Base-by-base conservation (phyloP, 2,113 vertebrate genomes). In the Leptobrachium ailaonicum region DNA sequence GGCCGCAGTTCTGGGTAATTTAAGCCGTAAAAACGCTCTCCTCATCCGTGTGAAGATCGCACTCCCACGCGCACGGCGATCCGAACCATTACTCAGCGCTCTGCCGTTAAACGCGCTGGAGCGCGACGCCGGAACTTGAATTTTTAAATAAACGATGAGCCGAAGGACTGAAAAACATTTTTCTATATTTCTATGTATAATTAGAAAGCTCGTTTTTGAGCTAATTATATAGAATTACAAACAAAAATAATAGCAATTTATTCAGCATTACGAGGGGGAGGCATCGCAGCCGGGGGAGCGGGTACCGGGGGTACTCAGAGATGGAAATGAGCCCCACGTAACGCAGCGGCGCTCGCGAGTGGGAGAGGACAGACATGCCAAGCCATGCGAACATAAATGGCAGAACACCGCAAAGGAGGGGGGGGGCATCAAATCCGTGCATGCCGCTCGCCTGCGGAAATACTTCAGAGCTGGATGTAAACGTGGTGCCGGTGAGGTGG, bases 1-100 rank as follows among this genome's bases (percentile, higher is more conserved):
- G 50, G 47, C 14, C 8, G 8, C n/a, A 66, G 40, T 77, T 50
- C 54, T 40, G 53, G 50, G 75, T 77, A 77, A 69, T 69, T 69
- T 67, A 42, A 69, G 75, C 53, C 32, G 53, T 20, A 69, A n/a
- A 43, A 60, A 40, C 40, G 50, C 66, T n/a, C 41, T 54, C 69
- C 66, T 77, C 50, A 58, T 60, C 75, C 67, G 6, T 20, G 53
- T n/a, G 63, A 7, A 41, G 20, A 54, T 41, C 13, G 32, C 64
- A 12, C 75, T 45, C 76, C 69, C 77, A 66, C 58, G 58, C 2
- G 20, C 44, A 20, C 42, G 0, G 43, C 6, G 68, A 64, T n/a
- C 42, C 11, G 6, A 13, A 32, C 32, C 62, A 64, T 64, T 64
- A 64, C 32, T 64, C 62, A 2, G 20, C 5, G 5, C 62, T 32